Evolutionary conservation across 2,113 vertebrate genomes (phyloP), one percentile per base, ranked within the genome.

Genomic region (Suncus etruscus): DNA sequence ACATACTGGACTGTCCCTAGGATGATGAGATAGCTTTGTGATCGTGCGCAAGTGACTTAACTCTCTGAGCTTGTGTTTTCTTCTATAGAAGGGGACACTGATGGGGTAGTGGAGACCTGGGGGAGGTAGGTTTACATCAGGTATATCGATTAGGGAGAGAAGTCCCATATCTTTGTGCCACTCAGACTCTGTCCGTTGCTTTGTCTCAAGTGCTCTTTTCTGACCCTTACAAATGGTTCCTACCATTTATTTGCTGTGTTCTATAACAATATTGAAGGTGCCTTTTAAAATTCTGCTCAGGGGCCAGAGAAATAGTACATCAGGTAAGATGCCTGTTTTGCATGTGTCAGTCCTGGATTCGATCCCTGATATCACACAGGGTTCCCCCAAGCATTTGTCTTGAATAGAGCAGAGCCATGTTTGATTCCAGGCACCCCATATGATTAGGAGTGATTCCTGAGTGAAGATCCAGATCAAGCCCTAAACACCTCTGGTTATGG

Each of bases 141-240:
- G 15, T 29, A 32, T 50, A 20, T 18, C 29, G 24, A 1, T 39
- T 8, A 14, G 20, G 45, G 47, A 22, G 31, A 15, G 20, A 1
- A 29, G 31, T 58, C 66, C 50, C 25, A 50, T 1, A 24, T n/a
- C 22, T 92, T 11, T n/a, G 45, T 22, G 83, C 48, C 18, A 75
- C 27, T 69, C 18, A 83, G 20, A 31, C 10, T 14, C n/a, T 45
- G 29, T 39, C 66, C 32, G 48, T 22, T 75, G 66, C 11, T 32
- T 45, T 82, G 79, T 90, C 86, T 87, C 72, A 54, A 32, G 47
- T 58, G 61, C 16, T 89, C 48, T 69, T 89, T 92, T 83, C 85
- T 69, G 88, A 73, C 8, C 66, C 31, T 86, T n/a, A n/a, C n/a
- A n/a, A n/a, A n/a, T n/a, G 73, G 45, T 83, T 81, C 69, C 68